Evolutionary conservation across 2,888 invertebrate genomes (phyloP), one percentile per base, ranked within the genome.

Genomic region (Colletes collaris): DNA sequence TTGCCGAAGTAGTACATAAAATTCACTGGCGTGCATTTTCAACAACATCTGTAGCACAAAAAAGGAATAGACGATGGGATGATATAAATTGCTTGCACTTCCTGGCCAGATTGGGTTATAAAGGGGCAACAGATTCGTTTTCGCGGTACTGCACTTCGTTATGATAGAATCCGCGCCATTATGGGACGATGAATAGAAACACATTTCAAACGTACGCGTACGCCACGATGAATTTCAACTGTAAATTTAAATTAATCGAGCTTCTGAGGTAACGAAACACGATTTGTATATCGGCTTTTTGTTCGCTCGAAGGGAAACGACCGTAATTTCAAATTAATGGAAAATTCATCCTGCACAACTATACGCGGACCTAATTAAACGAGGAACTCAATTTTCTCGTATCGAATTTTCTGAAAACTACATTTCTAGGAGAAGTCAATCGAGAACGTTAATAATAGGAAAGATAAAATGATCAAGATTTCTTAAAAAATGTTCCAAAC

Each of bases 71-170:
- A 65, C 64, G 69, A 77, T 49, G 50, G 59, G 55, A 65, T 35
- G 77, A 50, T 77, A 77, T 60, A 79, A 79, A 79, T 77, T 77
- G 68, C 62, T 68, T 77, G 70, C 60, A 66, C 60, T 79, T 77
- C 59, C 70, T 50, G 53, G 60, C 60, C 70, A 77, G 46, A 79
- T 65, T 70, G 56, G 35, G 70, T 70, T 70, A 70, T 77, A 76
- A 70, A 79, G 77, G 76, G 63, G 58, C 59, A 69, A 78, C 77
- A 65, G 69, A 76, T 69, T 77, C 65, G 19, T 77, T 78, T 78
- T 70, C 78, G 70, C 53, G 70, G 55, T 56, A 53, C 35, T 78
- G 78, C 59, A 50, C 69, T 77, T 78, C 65, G 78, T 77, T 76
- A 79, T 35, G 59, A 55, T 62, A 65, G 59, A 76, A 78, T 64